Conservation (phyloP, 2,888 invertebrate species). For the Drosophila pegasa region DNA sequence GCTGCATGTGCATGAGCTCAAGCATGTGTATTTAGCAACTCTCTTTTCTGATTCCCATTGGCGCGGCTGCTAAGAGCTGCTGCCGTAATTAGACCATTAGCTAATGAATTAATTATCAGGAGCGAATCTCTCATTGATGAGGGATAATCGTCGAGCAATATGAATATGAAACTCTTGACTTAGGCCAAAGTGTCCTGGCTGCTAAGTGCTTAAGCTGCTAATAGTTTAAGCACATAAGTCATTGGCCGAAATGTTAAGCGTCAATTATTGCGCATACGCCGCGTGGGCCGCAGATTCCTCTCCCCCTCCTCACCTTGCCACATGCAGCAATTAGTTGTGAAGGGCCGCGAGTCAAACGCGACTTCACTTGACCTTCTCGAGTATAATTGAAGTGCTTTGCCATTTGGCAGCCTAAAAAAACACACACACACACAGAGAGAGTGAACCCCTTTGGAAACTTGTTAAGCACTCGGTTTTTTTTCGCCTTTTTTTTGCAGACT, state of each 20-base stretch:
- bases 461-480: slow-evolving; percentile 34
- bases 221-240: slow-evolving; percentile 12
- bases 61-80: neutral
- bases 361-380: slow-evolving; percentile 59
- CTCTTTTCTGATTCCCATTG: neutral
- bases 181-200: neutral
- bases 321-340: slow-evolving; percentile 47
- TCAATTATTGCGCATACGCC: slow-evolving; percentile 52
- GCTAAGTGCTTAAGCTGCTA: neutral
- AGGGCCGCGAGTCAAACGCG: slow-evolving; percentile 25
- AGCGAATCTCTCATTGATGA: neutral
- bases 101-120: slow-evolving; percentile 8
- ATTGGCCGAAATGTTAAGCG: slow-evolving; percentile 19
- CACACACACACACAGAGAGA: slow-evolving; percentile 26
- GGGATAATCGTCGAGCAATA: neutral
- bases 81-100: slow-evolving; percentile 17
- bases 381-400: slow-evolving; percentile 51
- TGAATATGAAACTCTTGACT: neutral
- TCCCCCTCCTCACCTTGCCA: slow-evolving; percentile 12
- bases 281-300: slow-evolving; percentile 23
- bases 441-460: slow-evolving; percentile 57
- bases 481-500: slow-evolving; percentile 31
- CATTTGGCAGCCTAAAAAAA: slow-evolving; percentile 53
- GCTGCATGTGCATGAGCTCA: neutral
- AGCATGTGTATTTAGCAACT: neutral